Percentiles rank a stretch among this genome's conserved stretches.
Conservation (phyloP, 2,113 vertebrate genomes). For the Leucoraja erinaceus region DNA sequence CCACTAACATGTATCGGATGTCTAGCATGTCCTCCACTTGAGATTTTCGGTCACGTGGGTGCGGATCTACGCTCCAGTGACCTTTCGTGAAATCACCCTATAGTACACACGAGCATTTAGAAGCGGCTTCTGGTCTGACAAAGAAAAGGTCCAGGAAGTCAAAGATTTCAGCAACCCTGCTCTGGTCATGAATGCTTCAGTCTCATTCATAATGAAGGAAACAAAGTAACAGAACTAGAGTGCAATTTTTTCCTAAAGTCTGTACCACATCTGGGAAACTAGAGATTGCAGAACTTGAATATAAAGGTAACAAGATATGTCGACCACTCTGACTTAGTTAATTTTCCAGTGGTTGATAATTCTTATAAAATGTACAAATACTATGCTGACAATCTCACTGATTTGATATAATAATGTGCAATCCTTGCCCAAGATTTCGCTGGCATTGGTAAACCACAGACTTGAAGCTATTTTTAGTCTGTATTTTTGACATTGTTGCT, state of each 20-base stretch:
- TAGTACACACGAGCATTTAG: no score
- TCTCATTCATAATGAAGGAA: background rate
- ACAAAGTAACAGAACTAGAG: background rate
- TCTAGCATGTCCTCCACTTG: no score
- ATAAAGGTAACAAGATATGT: background rate
- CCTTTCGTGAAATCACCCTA: no score
- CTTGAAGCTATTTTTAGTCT: background rate
- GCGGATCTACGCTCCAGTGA: no score
- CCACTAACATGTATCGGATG: no score
- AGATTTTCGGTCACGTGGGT: no score
- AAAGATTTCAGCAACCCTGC: no score
- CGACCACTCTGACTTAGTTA: background rate
- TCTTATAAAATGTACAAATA: no score
- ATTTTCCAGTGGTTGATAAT: background rate
- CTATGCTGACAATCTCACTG: no score
- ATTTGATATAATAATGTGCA: background rate
- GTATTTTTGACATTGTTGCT: background rate
- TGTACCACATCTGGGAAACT: background rate
- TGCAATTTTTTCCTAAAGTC: background rate
- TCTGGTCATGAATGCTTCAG: background rate
- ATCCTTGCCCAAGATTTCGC: background rate
- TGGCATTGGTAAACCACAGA: background rate
- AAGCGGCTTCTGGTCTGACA: no score
- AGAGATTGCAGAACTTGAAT: background rate
- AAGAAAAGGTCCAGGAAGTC: no score